Evolutionary conservation across 2,888 invertebrate species (phyloP).

Genomic region (Iselma pallidipennis): DNA sequence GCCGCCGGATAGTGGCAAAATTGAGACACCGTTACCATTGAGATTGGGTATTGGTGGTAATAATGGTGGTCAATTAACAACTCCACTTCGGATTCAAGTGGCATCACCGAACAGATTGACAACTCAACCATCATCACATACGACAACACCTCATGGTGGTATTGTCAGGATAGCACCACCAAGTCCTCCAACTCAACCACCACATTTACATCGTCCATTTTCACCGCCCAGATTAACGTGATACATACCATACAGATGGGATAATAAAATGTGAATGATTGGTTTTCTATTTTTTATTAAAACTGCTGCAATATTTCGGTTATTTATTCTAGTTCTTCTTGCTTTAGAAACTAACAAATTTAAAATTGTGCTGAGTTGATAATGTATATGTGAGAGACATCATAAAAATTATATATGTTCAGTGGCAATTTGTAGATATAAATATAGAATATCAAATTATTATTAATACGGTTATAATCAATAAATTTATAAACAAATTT

Average conservation of each 20-base stretch:
- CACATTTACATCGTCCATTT: slow-evolving; percentile 54
- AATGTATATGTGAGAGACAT: slow-evolving; percentile 24
- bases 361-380: slow-evolving; percentile 5
- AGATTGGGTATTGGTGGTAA: slow-evolving; percentile 42
- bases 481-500: slow-evolving; percentile 21
- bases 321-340: slow-evolving; percentile 17
- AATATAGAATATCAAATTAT: slow-evolving; percentile 29
- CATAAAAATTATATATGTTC: slow-evolving; percentile 36
- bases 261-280: slow-evolving; percentile 38
- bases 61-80: slow-evolving; percentile 41
- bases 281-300: slow-evolving; percentile 8
- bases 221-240: slow-evolving; percentile 56
- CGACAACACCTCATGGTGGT: slow-evolving; percentile 45
- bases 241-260: slow-evolving; percentile 46
- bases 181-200: slow-evolving; percentile 45
- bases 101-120: slow-evolving; percentile 41
- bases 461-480: slow-evolving; percentile 2
- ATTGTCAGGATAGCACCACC: slow-evolving; percentile 54
- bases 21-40: slow-evolving; percentile 50
- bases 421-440: slow-evolving; percentile 44
- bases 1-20: slow-evolving; percentile 26
- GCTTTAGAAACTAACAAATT: slow-evolving; percentile 11
- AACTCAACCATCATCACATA: slow-evolving; percentile 41
- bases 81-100: slow-evolving; percentile 53
- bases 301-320: slow-evolving; percentile 39